Conservation (phyloP, 1,140 invertebrate species). For the Melitaea cinxia region DNA sequence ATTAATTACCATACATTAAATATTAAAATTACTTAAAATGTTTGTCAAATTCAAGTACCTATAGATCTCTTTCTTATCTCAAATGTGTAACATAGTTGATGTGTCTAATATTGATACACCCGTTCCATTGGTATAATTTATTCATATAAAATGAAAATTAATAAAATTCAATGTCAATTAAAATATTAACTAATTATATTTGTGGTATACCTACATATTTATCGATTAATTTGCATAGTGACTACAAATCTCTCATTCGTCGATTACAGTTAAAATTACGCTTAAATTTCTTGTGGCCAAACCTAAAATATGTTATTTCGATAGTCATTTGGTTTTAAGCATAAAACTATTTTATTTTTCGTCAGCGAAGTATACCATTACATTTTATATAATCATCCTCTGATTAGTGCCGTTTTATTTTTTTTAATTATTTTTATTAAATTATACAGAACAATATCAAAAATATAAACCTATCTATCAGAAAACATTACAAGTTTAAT, state of each 20-base stretch:
- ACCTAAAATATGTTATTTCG: no score
- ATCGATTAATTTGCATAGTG: neutral
- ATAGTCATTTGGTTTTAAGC: no score
- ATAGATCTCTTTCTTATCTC: slow-evolving; percentile 10
- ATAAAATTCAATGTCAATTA: slow-evolving; percentile 12
- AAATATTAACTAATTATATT: slow-evolving; percentile 13
- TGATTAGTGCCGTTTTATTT: no score
- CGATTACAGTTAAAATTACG: neutral
- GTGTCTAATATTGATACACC: slow-evolving; percentile 1
- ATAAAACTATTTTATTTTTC: no score
- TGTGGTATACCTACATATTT: neutral
- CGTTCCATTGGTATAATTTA: slow-evolving; percentile 10
- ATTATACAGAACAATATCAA: no score
- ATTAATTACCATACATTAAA: slow-evolving; percentile 11
- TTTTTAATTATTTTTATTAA: no score
- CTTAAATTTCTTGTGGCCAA: no score
- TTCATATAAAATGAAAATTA: neutral
- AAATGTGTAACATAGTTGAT: neutral
- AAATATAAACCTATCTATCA: no score
- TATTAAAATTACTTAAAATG: neutral
- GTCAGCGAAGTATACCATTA: no score
- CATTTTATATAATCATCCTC: no score
- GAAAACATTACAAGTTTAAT: no score
- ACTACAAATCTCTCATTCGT: neutral
- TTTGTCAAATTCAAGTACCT: neutral